Percentiles rank a stretch among this genome's conserved stretches.
These are phyloP conservation scores for Molossus molossus DNA, from an alignment of 2,797 vertebrate species.

Conservation along the genomic window DNA sequence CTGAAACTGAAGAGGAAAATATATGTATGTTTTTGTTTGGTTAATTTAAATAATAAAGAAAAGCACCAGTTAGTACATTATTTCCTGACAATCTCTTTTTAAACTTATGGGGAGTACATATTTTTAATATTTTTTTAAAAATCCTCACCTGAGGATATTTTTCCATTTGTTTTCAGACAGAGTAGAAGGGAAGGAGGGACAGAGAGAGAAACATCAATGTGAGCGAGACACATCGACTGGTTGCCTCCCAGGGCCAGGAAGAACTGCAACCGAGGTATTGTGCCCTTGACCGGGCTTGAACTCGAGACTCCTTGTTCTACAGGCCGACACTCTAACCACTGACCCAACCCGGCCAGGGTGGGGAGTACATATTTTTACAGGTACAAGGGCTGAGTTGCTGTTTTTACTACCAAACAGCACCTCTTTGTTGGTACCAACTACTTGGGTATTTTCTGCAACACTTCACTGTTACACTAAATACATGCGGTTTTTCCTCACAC, in stretches of 20 bases:
- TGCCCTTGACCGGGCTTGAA: too few relatives aligned
- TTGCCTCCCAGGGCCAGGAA: too few relatives aligned
- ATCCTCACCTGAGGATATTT: too few relatives aligned
- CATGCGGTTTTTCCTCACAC: background rate
- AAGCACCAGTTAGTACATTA: background rate
- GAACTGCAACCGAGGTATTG: too few relatives aligned
- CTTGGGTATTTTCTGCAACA: background rate
- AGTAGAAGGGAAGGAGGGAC: too few relatives aligned
- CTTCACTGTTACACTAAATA: background rate
- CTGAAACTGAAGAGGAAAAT: background rate
- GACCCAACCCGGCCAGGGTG: too few relatives aligned
- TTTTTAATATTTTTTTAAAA: background rate
- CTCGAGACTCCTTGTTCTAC: too few relatives aligned
- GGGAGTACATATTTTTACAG: background rate
- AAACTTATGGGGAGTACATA: background rate
- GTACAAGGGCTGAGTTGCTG: too few relatives aligned
- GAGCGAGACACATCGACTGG: too few relatives aligned
- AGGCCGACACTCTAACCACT: too few relatives aligned
- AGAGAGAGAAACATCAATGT: too few relatives aligned
- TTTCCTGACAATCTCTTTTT: background rate
- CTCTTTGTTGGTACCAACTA: background rate
- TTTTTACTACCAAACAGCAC: background rate
- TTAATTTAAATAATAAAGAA: constrained; percentile 38
- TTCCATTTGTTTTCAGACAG: too few relatives aligned
- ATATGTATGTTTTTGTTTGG: background rate